Percentiles rank a stretch among this genome's conserved stretches.
These are phyloP conservation scores for Crossaster papposus DNA, from an alignment of 53 echinoderm and acorn worm genomes.

Conservation along the genomic window DNA sequence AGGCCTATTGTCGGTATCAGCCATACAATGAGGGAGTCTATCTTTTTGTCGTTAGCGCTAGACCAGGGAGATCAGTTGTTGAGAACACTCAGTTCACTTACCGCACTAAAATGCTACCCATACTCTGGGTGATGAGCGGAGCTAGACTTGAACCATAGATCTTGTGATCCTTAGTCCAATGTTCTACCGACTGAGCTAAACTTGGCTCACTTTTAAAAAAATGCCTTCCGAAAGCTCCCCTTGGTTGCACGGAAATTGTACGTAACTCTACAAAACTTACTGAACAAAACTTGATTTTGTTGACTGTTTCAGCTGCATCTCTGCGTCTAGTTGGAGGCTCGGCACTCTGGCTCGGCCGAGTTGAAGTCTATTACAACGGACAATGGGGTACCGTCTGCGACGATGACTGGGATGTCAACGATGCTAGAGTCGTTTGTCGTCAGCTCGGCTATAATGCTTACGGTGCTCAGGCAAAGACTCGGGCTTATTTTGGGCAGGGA, in stretches of 20 bases:
- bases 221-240: no score
- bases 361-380: constrained; percentile 54
- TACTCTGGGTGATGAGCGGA: no score
- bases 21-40: no score
- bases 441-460: constrained; percentile 49
- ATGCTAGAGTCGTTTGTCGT: constrained; percentile 60
- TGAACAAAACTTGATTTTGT: neutral
- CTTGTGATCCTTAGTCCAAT: no score
- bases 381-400: constrained; percentile 70
- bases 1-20: no score
- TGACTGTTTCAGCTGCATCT: neutral
- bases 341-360: constrained; percentile 43
- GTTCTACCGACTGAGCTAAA: no score
- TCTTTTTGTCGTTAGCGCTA: no score
- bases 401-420: constrained; percentile 55
- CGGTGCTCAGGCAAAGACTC: neutral
- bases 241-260: neutral
- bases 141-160: no score
- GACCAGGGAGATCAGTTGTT: no score
- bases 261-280: neutral
- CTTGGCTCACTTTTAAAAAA: no score
- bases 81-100: no score
- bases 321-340: constrained; percentile 58
- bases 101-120: no score
- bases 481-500: constrained; percentile 53